phyloP scores from a whole-genome alignment of 2,888 invertebrate species.

The Caenorhabditis angaria region DNA sequence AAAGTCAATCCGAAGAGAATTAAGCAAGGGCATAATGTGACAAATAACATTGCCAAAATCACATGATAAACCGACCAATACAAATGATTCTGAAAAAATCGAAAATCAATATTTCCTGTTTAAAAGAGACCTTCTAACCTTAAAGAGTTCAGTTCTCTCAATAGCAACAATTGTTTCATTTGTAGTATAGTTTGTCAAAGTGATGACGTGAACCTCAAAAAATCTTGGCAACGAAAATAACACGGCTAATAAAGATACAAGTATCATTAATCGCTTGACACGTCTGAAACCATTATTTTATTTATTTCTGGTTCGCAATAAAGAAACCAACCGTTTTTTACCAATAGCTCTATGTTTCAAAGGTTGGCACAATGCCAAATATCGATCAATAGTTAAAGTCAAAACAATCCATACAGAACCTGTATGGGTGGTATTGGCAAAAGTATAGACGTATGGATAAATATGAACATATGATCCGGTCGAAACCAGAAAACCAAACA shows the following conservation, averaged over 20 bases:
- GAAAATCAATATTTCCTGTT: not conserved
- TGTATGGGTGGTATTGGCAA: conserved; percentile 70
- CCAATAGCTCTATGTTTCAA: conserved; percentile 69
- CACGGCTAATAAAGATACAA: conserved; percentile 63
- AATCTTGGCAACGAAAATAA: conserved; percentile 68
- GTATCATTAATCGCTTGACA: conserved; percentile 66
- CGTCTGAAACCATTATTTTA: conserved; percentile 52
- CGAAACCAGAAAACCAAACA: conserved; percentile 54
- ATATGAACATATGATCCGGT: conserved; percentile 62
- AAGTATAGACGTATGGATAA: conserved; percentile 68
- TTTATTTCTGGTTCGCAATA: not conserved
- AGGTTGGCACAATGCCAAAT: conserved; percentile 69
- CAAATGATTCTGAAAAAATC: conserved; percentile 56
- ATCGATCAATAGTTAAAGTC: conserved; percentile 69
- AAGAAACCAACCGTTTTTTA: conserved; percentile 57
- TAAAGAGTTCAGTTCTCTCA: conserved; percentile 54
- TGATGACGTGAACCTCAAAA: conserved; percentile 66
- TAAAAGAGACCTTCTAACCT: conserved; percentile 30
- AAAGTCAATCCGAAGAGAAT: conserved; percentile 65
- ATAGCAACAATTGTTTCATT: conserved; percentile 27
- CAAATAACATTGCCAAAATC: conserved; percentile 63
- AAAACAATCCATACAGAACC: conserved; percentile 71
- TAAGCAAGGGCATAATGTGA: conserved; percentile 66
- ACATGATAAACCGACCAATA: conserved; percentile 71
- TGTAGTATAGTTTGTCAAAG: conserved; percentile 21